A percentile compares a stretch with the other conserved stretches of the same genome.
Evolutionary conservation across 2,888 invertebrate species (phyloP).

Genomic region (Odiellus spinosus): DNA sequence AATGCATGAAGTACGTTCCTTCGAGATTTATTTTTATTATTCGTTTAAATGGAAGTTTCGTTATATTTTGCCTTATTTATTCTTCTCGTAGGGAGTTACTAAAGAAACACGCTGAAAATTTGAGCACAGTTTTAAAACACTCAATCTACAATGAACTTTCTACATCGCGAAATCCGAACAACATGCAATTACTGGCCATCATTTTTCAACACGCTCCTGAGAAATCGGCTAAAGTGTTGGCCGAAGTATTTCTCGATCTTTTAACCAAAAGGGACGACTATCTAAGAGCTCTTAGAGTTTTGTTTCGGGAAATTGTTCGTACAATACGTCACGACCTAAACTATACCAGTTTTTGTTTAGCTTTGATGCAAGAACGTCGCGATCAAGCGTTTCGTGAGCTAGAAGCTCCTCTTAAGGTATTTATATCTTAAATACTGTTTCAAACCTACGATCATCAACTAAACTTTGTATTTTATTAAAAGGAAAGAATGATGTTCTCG

Average conservation of each 20-base stretch:
- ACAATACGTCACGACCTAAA: constrained; percentile 65
- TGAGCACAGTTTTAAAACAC: constrained; percentile 69
- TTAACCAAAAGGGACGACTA: constrained; percentile 78
- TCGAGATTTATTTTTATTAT: constrained; percentile 5
- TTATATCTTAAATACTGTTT: too few relatives aligned
- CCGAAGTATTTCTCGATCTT: constrained; percentile 50
- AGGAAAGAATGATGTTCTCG: constrained; percentile 67
- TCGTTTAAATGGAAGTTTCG: constrained; percentile 1
- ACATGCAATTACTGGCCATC: constrained; percentile 76
- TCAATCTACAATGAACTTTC: constrained; percentile 91
- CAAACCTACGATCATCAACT: too few relatives aligned
- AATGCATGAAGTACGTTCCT: constrained; percentile 50
- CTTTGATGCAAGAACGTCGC: constrained; percentile 43
- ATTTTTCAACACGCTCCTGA: constrained; percentile 73
- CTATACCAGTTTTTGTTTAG: constrained; percentile 58
- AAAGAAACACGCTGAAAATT: constrained; percentile 61
- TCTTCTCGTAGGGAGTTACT: constrained; percentile 60
- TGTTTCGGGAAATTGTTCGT: constrained; percentile 75
- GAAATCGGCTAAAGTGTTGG: constrained; percentile 46
- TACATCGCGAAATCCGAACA: constrained; percentile 72
- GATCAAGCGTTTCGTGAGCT: constrained; percentile 28
- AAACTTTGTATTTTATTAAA: too few relatives aligned
- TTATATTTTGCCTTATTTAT: constrained; percentile 5
- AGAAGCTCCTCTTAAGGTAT: constrained; percentile 28
- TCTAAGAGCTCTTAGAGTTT: constrained; percentile 62